Evolutionary conservation across 2,113 vertebrate genomes (phyloP), one percentile per base, ranked within the genome.

Genomic region (Pongo pygmaeus): DNA sequence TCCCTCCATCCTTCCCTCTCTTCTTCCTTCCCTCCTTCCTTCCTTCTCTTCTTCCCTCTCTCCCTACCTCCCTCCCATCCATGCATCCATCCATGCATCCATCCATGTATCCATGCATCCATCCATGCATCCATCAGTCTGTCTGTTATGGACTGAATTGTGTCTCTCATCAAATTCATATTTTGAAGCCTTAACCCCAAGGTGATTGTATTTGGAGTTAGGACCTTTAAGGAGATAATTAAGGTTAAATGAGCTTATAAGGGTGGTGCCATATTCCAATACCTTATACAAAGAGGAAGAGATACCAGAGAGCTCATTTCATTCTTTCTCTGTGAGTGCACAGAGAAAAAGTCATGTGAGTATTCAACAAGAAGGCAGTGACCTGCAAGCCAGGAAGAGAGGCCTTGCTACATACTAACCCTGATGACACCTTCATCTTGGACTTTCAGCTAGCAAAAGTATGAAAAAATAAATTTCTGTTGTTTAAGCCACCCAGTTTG

Each of bases 201-300:
- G 64, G 52, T 32, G 25, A 79, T 32, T 84, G 20, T 88, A 46
- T 88, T 79, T 67, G 12, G 11, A 84, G 27, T 79, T 30, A 57
- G 43, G 38, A 25, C 5, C 35, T 77, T 50, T 52, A 84, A 78
- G 59, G 61, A 92, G 86, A 30, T 79, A 59, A 43, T 72, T 64
- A 61, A 79, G 16, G 20, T 40, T 74, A 67, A n/a, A 80, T 59
- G 64, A 94, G 35, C 35, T 96, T 50, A 69, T 81, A 50, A 88
- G 14, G 8, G 11, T 78, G 27, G 40, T 43, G 14, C 27, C 30
- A 8, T 69, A 91, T 16, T 75, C 30, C 25, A 12, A 30, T 2
- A 32, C 64, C 59, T 93, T 80, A 38, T 69, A 74, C 46, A 38
- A 75, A 67, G 38, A 67, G 13, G 14, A 79, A 64, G 23, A 75